A percentile compares a stretch with the other conserved stretches of the same genome.
Conservation (phyloP, 2,113 vertebrate species). For the Erpornis zantholeuca region DNA sequence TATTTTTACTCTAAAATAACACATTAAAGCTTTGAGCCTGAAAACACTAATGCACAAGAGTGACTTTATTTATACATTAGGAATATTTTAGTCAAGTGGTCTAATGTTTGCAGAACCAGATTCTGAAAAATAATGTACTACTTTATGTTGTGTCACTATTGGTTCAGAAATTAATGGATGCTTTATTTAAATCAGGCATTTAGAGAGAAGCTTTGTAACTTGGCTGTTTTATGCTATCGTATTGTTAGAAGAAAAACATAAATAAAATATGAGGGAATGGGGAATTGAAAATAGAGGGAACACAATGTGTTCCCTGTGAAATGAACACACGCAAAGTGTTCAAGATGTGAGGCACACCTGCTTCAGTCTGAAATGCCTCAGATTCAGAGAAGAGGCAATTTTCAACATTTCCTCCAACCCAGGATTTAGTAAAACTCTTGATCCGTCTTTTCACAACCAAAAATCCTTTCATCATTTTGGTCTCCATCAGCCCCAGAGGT, state of each 20-base stretch:
- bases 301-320: background rate
- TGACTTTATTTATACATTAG: conserved; percentile 56
- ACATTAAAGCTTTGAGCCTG: conserved; percentile 44
- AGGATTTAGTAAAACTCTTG: conserved; percentile 43
- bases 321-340: background rate
- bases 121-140: conserved; percentile 31
- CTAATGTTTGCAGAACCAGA: conserved; percentile 34
- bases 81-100: conserved; percentile 47
- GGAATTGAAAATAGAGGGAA: conserved; percentile 17
- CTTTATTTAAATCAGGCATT: conserved; percentile 53
- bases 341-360: conserved; percentile 30
- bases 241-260: conserved; percentile 2
- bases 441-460: conserved; percentile 23
- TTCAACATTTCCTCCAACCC: background rate
- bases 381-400: conserved; percentile 39
- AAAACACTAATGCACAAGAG: conserved; percentile 59
- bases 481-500: conserved; percentile 38
- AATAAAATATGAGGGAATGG: conserved; percentile 23
- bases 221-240: background rate
- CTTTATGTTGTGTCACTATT: conserved; percentile 9
- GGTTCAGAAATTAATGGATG: conserved; percentile 58
- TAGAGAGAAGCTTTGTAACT: conserved; percentile 1
- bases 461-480: conserved; percentile 51
- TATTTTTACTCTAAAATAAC: conserved; percentile 34
- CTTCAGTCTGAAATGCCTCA: background rate